phyloP scores from a whole-genome alignment of 2,888 invertebrate genomes.

The Temnothorax ravouxi region DNA sequence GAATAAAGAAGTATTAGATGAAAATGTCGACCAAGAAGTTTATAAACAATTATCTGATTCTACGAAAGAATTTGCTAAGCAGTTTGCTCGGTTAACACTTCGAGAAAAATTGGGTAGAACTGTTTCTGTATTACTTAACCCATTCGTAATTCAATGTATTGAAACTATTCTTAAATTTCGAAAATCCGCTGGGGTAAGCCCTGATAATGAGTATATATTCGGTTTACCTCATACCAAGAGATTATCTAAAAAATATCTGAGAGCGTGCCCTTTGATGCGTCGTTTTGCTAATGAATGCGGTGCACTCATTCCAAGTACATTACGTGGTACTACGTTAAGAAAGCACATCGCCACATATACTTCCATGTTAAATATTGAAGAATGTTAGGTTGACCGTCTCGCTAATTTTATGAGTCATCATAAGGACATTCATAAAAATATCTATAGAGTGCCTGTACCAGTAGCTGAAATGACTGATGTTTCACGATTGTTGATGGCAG shows the following conservation, averaged over 20 bases:
- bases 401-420: conserved; percentile 76
- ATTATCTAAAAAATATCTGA: conserved; percentile 42
- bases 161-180: neutral
- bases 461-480: conserved; percentile 71
- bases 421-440: conserved; percentile 72
- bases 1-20: too few species aligned
- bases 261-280: conserved; percentile 68
- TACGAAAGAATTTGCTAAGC: too few species aligned
- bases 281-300: conserved; percentile 70
- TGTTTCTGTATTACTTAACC: too few species aligned
- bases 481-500: conserved; percentile 63
- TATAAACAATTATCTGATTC: too few species aligned
- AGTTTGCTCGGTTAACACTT: too few species aligned
- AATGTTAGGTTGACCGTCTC: conserved; percentile 64
- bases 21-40: too few species aligned
- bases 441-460: conserved; percentile 70
- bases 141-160: too few species aligned
- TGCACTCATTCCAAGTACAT: conserved; percentile 64
- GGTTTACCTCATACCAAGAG: neutral
- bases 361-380: neutral
- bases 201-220: neutral
- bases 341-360: conserved; percentile 75
- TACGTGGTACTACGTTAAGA: conserved; percentile 69
- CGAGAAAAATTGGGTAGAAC: too few species aligned
- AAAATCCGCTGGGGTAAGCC: neutral